Evolutionary conservation across 2,888 invertebrate genomes (phyloP).

Genomic region (Thalpophila matura): DNA sequence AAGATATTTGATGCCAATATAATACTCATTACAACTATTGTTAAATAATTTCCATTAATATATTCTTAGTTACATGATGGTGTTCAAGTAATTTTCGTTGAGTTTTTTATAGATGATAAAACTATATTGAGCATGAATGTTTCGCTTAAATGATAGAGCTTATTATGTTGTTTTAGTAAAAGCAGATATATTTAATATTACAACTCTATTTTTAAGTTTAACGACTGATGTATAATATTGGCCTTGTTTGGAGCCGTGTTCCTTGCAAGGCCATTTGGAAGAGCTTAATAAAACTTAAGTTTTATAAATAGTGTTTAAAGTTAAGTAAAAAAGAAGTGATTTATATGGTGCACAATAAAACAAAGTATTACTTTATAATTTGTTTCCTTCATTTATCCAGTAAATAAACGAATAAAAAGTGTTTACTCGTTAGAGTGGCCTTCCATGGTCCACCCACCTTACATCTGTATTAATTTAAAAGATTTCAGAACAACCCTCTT

Average conservation of each 20-base stretch:
- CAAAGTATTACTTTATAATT: constrained; percentile 44
- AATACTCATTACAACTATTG: too few relatives aligned
- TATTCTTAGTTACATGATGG: too few relatives aligned
- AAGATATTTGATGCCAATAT: too few relatives aligned
- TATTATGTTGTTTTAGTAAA: constrained; percentile 1
- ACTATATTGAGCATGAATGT: constrained; percentile 32
- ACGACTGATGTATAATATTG: constrained; percentile 49
- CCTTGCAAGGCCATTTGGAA: constrained; percentile 57
- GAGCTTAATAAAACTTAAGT: constrained; percentile 50
- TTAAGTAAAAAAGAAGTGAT: constrained; percentile 41
- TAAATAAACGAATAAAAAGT: too few relatives aligned
- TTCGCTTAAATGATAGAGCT: constrained; percentile 28
- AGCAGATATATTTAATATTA: constrained; percentile 36
- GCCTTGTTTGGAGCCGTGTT: constrained; percentile 53
- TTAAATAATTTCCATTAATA: constrained; percentile 42
- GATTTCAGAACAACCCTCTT: too few relatives aligned
- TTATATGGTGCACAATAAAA: constrained; percentile 49
- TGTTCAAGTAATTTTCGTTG: constrained; percentile 25
- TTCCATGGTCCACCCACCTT: constrained; percentile 52
- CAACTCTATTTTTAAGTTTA: constrained; percentile 47
- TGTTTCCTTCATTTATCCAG: constrained; percentile 36
- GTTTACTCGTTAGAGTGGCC: constrained; percentile 52
- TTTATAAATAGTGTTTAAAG: constrained; percentile 42
- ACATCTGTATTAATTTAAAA: constrained; percentile 1
- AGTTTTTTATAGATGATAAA: constrained; percentile 31